A percentile compares a stretch with the other conserved stretches of the same genome.
Evolutionary conservation across 2,888 invertebrate species (phyloP).

Genomic region (Ectobius pallidus): DNA sequence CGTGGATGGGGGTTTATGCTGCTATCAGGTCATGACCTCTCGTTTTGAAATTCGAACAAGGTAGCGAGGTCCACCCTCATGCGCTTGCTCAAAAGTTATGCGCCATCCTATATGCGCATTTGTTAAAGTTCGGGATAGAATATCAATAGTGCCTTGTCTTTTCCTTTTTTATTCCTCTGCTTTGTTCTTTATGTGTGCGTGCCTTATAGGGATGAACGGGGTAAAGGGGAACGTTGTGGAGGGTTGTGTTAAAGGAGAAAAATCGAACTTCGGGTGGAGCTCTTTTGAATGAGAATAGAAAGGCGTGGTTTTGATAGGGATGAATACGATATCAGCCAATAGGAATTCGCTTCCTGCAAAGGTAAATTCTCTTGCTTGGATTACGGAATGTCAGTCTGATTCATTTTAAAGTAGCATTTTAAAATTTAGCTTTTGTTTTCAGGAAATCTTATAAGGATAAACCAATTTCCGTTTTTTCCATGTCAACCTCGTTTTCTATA

Average conservation of each 20-base stretch:
- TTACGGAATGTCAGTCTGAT: not conserved
- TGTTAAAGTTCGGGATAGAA: slow-evolving; percentile 27
- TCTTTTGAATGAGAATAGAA: slow-evolving; percentile 39
- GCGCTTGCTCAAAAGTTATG: slow-evolving; percentile 19
- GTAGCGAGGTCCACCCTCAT: not conserved
- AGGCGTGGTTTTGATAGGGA: slow-evolving; percentile 38
- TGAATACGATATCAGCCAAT: slow-evolving; percentile 42
- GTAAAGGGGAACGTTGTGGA: slow-evolving; percentile 23
- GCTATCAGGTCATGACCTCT: slow-evolving; percentile 15
- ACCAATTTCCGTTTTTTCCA: too few relatives aligned
- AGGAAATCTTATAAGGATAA: too few relatives aligned
- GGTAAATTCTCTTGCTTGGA: not conserved
- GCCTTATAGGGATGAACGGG: slow-evolving; percentile 24
- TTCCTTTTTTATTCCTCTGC: slow-evolving; percentile 13
- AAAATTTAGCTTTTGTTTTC: not conserved
- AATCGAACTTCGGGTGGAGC: slow-evolving; percentile 38
- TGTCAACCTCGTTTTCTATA: too few relatives aligned
- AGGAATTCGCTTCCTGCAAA: not conserved
- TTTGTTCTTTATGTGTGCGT: slow-evolving; percentile 22
- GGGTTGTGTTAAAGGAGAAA: slow-evolving; percentile 31
- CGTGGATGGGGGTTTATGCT: not conserved
- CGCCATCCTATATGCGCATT: slow-evolving; percentile 29
- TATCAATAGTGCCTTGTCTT: slow-evolving; percentile 30
- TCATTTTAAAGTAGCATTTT: not conserved
- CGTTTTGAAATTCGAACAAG: slow-evolving; percentile 27